Evolutionary conservation across 2,113 vertebrate genomes (phyloP).

Genomic region (Eidolon helvum): DNA sequence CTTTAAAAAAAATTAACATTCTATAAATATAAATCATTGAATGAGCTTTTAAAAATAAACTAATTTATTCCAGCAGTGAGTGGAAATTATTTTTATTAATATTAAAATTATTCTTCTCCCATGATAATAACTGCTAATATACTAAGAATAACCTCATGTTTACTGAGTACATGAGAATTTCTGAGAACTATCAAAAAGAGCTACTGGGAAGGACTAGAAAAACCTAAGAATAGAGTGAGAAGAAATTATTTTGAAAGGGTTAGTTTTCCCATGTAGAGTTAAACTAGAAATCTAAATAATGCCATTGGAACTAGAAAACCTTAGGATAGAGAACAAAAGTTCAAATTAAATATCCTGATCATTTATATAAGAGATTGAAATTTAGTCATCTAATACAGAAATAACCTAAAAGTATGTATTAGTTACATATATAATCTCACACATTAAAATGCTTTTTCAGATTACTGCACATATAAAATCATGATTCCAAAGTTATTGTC

Average conservation of each 20-base stretch:
- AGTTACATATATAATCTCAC: neutral
- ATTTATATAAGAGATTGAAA: neutral
- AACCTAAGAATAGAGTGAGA: constrained; percentile 39
- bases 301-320: neutral
- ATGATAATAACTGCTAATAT: constrained; percentile 74
- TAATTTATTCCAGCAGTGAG: constrained; percentile 77
- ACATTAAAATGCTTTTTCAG: neutral
- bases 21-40: constrained; percentile 75
- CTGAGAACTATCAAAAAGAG: constrained; percentile 64
- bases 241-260: constrained; percentile 50
- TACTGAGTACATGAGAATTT: constrained; percentile 71
- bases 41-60: constrained; percentile 74
- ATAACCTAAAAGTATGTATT: neutral
- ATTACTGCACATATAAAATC: neutral
- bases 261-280: constrained; percentile 49
- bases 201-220: constrained; percentile 55
- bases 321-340: neutral
- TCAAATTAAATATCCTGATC: neutral
- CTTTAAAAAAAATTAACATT: constrained; percentile 52
- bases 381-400: neutral
- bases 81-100: constrained; percentile 78
- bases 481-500: neutral
- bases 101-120: constrained; percentile 77
- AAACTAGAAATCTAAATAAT: neutral
- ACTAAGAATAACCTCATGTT: constrained; percentile 76